Evolutionary conservation across 2,888 invertebrate genomes (phyloP).

Genomic region (Polietes domitor): DNA sequence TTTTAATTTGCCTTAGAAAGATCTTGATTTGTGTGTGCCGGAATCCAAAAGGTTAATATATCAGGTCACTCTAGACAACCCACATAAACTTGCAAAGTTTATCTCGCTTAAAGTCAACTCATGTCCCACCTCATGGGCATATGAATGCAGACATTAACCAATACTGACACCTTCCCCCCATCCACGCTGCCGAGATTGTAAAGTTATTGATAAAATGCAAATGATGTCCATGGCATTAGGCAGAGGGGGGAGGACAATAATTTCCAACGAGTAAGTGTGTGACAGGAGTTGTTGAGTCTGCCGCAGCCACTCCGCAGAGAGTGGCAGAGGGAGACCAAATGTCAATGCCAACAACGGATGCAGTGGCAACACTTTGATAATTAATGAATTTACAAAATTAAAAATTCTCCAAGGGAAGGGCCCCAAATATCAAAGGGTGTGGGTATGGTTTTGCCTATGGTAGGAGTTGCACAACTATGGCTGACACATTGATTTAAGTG

Average conservation of each 20-base stretch:
- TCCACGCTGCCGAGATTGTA: background rate
- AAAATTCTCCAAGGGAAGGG: background rate
- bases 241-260: background rate
- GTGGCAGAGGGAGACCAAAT: background rate
- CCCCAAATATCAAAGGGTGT: background rate
- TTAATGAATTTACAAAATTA: constrained; percentile 14
- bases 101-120: too few relatives aligned
- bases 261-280: background rate
- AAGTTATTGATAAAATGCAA: constrained; percentile 10
- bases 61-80: too few relatives aligned
- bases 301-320: background rate
- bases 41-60: too few relatives aligned
- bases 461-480: background rate
- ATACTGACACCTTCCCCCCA: background rate
- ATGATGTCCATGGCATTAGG: constrained; percentile 6
- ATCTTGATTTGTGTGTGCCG: too few relatives aligned
- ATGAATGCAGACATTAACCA: too few relatives aligned
- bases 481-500: background rate
- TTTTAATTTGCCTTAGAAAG: too few relatives aligned
- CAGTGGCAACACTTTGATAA: constrained; percentile 24
- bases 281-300: background rate
- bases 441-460: background rate
- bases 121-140: too few relatives aligned
- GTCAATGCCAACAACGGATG: background rate
- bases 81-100: too few relatives aligned